phyloP scores from a whole-genome alignment of 2,113 vertebrate genomes.

The Oostethus manadensis region DNA sequence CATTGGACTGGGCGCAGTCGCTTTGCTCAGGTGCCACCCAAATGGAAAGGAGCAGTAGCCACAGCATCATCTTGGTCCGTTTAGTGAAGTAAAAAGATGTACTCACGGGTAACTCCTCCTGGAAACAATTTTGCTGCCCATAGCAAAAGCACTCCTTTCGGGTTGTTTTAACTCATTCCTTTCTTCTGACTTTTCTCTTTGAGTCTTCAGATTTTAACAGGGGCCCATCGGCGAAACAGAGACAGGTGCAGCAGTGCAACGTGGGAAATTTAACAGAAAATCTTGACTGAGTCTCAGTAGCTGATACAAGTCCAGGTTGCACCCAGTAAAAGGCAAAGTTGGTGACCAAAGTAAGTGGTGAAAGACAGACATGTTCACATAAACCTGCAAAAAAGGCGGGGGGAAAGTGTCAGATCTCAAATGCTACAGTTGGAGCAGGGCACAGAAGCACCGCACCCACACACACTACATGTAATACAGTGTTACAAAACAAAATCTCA shows the following conservation, averaged over 20 bases:
- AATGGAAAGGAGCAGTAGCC: constrained; percentile 68
- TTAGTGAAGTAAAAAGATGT: constrained; percentile 12
- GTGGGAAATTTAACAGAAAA: constrained; percentile 37
- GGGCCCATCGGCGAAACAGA: constrained; percentile 31
- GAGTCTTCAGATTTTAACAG: constrained; percentile 27
- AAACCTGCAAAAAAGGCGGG: background rate
- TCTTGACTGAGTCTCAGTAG: constrained; percentile 24
- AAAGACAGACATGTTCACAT: constrained; percentile 16
- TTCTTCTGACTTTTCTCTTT: constrained; percentile 9
- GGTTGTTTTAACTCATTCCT: constrained; percentile 17
- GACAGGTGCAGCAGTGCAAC: constrained; percentile 32
- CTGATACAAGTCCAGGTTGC: constrained; percentile 15
- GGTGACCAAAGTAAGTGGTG: constrained; percentile 37
- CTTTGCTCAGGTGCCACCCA: constrained; percentile 60
- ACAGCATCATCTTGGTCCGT: constrained; percentile 77
- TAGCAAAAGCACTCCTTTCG: constrained; percentile 27
- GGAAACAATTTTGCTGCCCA: constrained; percentile 41
- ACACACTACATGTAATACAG: background rate
- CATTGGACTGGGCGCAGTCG: constrained; percentile 79
- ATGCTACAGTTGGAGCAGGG: background rate
- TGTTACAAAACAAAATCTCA: background rate
- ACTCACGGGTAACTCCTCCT: constrained; percentile 36
- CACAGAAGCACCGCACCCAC: background rate
- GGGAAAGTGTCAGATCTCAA: background rate
- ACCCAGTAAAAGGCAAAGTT: constrained; percentile 24